Conservation (phyloP, 2,113 vertebrate species). For the Muscicapa adusta region DNA sequence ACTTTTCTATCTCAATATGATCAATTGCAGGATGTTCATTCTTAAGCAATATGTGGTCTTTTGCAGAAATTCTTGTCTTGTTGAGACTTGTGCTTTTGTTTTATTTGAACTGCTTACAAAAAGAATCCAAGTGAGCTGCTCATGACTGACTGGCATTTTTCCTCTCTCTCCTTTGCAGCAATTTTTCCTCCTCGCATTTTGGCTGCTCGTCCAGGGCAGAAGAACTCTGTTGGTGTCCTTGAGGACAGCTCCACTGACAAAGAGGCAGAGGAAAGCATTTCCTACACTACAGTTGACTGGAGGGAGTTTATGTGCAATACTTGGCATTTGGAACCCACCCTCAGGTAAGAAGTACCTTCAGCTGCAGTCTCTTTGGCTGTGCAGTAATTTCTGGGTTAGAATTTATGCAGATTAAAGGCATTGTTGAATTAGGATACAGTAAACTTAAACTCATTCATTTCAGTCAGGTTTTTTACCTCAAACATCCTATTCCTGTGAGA, state of each 20-base stretch:
- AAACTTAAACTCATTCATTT: not conserved
- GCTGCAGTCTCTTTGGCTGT: not conserved
- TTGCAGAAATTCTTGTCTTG: not conserved
- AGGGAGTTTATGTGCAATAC: constrained; percentile 99
- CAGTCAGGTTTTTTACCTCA: not conserved
- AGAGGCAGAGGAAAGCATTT: constrained; percentile 84
- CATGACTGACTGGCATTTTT: not conserved
- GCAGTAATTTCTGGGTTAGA: not conserved
- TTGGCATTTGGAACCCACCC: constrained; percentile 96
- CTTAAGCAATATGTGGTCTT: not conserved
- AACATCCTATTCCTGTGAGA: not conserved
- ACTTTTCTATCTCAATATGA: not conserved
- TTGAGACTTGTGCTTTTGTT: not conserved
- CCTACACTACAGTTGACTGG: constrained; percentile 96
- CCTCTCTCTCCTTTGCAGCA: constrained; percentile 68
- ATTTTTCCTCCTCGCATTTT: constrained; percentile 91
- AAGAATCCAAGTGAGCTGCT: not conserved
- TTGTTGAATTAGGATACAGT: not conserved
- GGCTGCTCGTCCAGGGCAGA: constrained; percentile 87
- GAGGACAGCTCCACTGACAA: constrained; percentile 81
- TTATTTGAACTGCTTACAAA: not conserved
- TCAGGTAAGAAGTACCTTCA: constrained; percentile 76
- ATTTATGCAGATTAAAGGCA: not conserved
- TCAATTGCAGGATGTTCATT: not conserved
- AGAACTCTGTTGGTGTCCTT: constrained; percentile 84